A percentile compares a stretch with the other conserved stretches of the same genome.
These are phyloP conservation scores for Uria aalge DNA, from an alignment of 2,113 vertebrate genomes.

Conservation along the genomic window DNA sequence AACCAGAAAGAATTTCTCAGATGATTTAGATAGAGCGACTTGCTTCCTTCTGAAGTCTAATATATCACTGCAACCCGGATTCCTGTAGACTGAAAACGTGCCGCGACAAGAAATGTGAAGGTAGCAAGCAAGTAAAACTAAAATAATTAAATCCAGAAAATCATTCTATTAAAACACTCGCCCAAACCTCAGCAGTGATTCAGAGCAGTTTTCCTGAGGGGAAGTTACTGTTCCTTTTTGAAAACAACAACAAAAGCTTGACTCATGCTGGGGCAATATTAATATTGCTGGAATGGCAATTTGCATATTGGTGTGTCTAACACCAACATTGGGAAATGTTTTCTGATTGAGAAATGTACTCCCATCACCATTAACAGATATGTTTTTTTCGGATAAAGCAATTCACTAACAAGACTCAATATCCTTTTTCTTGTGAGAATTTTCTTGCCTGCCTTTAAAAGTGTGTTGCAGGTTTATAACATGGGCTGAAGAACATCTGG, in stretches of 20 bases:
- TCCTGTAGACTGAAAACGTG: not conserved
- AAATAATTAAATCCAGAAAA: slow-evolving; percentile 15
- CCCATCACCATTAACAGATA: not conserved
- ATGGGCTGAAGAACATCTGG: not conserved
- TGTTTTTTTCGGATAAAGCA: not conserved
- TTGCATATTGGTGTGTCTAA: not conserved
- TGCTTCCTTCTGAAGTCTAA: slow-evolving; percentile 20
- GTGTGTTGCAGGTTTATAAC: not conserved
- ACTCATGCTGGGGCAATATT: not conserved
- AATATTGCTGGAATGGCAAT: not conserved
- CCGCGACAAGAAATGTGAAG: not conserved
- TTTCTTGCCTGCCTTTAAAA: not conserved
- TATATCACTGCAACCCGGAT: not conserved
- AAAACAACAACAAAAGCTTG: not conserved
- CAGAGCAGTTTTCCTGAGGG: not conserved
- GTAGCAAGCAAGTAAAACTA: not conserved
- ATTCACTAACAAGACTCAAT: not conserved
- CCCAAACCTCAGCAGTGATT: not conserved
- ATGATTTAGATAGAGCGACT: not conserved
- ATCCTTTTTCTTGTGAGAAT: not conserved
- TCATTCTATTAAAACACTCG: not conserved
- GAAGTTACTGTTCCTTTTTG: not conserved
- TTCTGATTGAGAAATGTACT: not conserved
- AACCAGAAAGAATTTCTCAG: slow-evolving; percentile 15
- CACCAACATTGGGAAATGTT: not conserved